These are phyloP conservation scores for Microcebus ravelobensis DNA, from an alignment of 2,113 vertebrate genomes.

Conservation along the genomic window DNA sequence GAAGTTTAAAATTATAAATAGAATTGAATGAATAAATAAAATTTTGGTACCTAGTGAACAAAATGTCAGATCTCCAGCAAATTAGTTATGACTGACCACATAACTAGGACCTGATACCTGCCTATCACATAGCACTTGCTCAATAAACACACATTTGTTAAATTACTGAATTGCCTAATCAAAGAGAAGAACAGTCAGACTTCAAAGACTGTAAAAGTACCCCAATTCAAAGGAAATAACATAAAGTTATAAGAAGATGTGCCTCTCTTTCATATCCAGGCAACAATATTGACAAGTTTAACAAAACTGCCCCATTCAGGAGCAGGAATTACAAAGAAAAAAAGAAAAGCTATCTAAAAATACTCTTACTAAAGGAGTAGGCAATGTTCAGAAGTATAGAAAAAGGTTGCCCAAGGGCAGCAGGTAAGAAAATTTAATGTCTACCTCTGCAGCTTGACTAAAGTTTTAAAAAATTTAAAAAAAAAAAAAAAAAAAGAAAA, in stretches of 20 bases:
- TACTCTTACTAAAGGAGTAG: neutral
- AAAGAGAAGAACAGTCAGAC: neutral
- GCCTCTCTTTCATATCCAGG: neutral
- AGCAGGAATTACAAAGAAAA: neutral
- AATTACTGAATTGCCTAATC: neutral
- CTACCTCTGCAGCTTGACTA: no score
- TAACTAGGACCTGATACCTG: neutral
- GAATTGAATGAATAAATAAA: neutral
- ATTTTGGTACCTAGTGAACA: neutral
- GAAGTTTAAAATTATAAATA: neutral
- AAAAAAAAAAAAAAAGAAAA: no score
- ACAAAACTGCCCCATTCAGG: neutral
- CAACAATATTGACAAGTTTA: neutral
- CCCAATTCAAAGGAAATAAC: neutral
- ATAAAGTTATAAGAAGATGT: neutral
- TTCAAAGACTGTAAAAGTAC: neutral
- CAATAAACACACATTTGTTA: neutral
- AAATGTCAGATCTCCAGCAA: neutral
- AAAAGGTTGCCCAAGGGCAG: neutral
- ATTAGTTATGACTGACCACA: neutral
- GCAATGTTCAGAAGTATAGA: neutral
- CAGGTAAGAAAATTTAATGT: neutral
- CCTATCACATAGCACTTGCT: neutral
- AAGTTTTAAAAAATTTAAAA: no score
- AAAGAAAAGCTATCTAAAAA: neutral